Percentiles rank a stretch among this genome's conserved stretches.
Conservation (phyloP, 2,797 vertebrate species). For the Epinephelus coioides region DNA sequence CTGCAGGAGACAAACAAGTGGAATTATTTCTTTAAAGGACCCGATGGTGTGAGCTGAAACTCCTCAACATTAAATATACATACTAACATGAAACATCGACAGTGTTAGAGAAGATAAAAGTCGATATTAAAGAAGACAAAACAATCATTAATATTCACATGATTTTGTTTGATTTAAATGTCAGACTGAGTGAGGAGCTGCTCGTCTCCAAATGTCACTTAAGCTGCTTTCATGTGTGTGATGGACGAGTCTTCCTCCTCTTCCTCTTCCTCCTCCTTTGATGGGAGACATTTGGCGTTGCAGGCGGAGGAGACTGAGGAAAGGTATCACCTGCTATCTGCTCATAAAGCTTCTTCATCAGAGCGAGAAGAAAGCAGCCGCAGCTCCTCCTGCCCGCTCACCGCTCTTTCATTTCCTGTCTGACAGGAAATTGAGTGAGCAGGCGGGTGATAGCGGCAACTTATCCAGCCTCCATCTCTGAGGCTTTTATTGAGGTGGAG, state of each 20-base stretch:
- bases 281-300: slow-evolving; percentile 59
- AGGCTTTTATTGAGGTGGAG: slow-evolving; percentile 73
- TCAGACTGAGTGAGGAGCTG: slow-evolving; percentile 23
- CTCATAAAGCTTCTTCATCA: slow-evolving; percentile 60
- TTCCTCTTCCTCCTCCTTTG: slow-evolving; percentile 24
- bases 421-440: slow-evolving; percentile 91
- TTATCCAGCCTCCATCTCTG: slow-evolving; percentile 68
- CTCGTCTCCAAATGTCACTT: slow-evolving; percentile 65
- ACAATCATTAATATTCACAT: too few species aligned
- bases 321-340: slow-evolving; percentile 80
- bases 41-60: too few species aligned
- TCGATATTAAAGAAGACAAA: too few species aligned
- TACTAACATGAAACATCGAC: too few species aligned
- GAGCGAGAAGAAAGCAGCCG: slow-evolving; percentile 74
- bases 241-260: slow-evolving; percentile 45
- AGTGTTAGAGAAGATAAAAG: too few species aligned
- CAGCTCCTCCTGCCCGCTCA: slow-evolving; percentile 16
- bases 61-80: too few species aligned
- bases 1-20: too few species aligned
- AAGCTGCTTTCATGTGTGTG: slow-evolving; percentile 58
- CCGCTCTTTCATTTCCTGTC: slow-evolving; percentile 95
- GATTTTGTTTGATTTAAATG: slow-evolving; percentile 48
- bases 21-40: too few species aligned
- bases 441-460: slow-evolving; percentile 77
- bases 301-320: slow-evolving; percentile 18